These are phyloP conservation scores for Nasonovia ribisnigri DNA, from an alignment of 2,888 invertebrate species.

Conservation along the genomic window DNA sequence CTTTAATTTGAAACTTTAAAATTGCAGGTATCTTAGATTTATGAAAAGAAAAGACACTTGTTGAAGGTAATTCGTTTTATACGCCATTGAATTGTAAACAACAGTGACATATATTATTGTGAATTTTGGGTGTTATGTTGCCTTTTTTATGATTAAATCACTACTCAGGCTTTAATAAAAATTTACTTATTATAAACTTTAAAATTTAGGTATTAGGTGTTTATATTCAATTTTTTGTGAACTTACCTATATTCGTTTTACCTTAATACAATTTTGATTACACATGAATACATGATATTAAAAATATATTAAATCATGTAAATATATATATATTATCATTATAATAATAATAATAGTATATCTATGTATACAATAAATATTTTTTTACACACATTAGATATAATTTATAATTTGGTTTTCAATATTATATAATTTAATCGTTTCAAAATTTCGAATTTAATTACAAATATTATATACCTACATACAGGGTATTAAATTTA, in stretches of 20 bases:
- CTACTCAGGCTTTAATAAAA: not conserved
- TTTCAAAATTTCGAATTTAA: not conserved
- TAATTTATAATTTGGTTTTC: not conserved
- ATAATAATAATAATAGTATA: not conserved
- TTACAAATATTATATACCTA: not conserved
- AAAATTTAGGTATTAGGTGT: not conserved
- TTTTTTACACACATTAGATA: not conserved
- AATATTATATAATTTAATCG: not conserved
- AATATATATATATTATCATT: not conserved
- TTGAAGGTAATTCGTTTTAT: constrained; percentile 8
- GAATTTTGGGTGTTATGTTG: not conserved
- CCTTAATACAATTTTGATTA: not conserved
- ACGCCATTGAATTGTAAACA: not conserved
- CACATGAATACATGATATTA: not conserved
- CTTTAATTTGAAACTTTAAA: not conserved
- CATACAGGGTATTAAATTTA: not conserved
- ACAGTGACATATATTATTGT: not conserved
- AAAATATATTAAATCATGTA: not conserved
- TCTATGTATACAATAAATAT: not conserved
- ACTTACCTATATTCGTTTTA: not conserved
- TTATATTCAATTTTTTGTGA: not conserved
- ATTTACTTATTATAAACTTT: not conserved
- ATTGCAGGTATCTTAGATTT: not conserved
- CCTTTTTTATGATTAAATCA: not conserved
- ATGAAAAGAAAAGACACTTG: constrained; percentile 32